Conservation (phyloP, 2,888 invertebrate genomes). For the Microctonus aethiopoides region DNA sequence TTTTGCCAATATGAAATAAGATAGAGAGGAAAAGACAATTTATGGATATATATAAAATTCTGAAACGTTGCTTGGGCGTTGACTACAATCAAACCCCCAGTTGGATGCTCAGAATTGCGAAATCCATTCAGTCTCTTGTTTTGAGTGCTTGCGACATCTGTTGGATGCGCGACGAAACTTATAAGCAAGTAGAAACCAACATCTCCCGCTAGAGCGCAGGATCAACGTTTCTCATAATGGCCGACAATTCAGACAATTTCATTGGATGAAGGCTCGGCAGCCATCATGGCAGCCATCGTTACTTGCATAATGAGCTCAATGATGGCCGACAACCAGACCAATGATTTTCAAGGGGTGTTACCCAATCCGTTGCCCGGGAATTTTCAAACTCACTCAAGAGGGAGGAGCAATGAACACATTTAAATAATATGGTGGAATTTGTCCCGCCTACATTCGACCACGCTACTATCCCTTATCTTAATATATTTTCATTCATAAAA, state of each 20-base stretch:
- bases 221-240: constrained; percentile 54
- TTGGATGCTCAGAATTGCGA: neutral
- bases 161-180: constrained; percentile 42
- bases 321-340: constrained; percentile 63
- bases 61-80: neutral
- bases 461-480: neutral
- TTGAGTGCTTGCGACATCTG: constrained; percentile 57
- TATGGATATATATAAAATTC: neutral
- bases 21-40: neutral
- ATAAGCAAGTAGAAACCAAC: constrained; percentile 29
- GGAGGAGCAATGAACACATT: constrained; percentile 35
- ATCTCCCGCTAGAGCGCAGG: constrained; percentile 57
- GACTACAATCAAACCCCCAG: neutral
- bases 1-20: constrained; percentile 14
- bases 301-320: constrained; percentile 58
- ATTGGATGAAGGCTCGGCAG: constrained; percentile 68
- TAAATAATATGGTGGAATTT: neutral
- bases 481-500: no score
- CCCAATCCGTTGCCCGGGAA: constrained; percentile 35
- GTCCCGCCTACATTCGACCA: constrained; percentile 27
- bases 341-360: constrained; percentile 55
- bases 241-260: constrained; percentile 49
- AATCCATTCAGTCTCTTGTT: neutral
- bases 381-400: constrained; percentile 33
- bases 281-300: constrained; percentile 68